phyloP scores from a whole-genome alignment of 2,113 vertebrate species.

The Catharus bicknelli region DNA sequence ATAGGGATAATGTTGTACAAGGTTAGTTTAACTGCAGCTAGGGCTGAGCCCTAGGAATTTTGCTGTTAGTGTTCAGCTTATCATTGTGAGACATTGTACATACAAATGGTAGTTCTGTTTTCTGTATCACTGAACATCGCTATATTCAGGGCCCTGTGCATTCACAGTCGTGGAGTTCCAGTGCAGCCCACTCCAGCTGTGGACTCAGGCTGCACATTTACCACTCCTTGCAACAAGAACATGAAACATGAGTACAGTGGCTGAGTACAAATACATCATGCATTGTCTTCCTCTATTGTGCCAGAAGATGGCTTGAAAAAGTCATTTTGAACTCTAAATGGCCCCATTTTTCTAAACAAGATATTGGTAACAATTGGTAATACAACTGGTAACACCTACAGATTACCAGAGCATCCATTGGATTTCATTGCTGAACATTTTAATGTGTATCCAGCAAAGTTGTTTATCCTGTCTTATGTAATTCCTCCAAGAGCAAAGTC shows the following conservation, averaged over 20 bases:
- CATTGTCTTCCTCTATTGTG: background rate
- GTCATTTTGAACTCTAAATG: background rate
- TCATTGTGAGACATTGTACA: background rate
- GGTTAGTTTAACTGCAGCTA: slow-evolving; percentile 13
- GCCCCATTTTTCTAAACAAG: background rate
- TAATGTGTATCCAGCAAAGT: background rate
- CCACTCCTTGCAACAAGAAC: background rate
- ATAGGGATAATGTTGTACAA: background rate
- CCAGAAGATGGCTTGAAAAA: background rate
- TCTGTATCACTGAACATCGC: background rate
- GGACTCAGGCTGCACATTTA: background rate
- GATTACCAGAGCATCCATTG: background rate
- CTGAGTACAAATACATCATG: background rate
- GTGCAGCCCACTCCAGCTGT: background rate
- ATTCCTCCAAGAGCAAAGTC: background rate
- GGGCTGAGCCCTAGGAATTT: slow-evolving; percentile 30
- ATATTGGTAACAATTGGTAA: background rate
- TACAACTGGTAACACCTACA: fast-evolving
- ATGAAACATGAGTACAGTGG: background rate
- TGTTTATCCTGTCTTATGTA: background rate
- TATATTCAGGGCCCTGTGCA: background rate
- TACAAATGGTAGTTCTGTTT: background rate
- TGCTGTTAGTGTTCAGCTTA: slow-evolving; percentile 10
- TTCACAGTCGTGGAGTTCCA: background rate
- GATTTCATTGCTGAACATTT: background rate